These are phyloP conservation scores for Hystrix brachyura DNA, from an alignment of 2,113 vertebrate genomes.

Conservation along the genomic window DNA sequence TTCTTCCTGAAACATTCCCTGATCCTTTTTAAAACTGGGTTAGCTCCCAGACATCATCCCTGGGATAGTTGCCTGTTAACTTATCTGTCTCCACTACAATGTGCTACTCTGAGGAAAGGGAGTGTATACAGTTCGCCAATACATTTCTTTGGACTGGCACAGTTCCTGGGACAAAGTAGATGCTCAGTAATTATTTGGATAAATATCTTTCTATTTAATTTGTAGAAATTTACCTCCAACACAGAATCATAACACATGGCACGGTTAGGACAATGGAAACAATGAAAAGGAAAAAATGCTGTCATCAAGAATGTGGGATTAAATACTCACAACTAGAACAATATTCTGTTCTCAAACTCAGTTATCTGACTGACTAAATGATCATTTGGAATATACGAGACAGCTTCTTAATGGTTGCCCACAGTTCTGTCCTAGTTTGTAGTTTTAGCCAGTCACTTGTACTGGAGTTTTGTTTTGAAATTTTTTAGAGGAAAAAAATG, in stretches of 20 bases:
- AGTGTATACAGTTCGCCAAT: background rate
- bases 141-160: background rate
- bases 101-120: background rate
- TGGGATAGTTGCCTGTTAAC: background rate
- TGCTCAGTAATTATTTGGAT: background rate
- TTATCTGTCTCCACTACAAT: background rate
- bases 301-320: background rate
- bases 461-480: conserved; percentile 9
- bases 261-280: background rate
- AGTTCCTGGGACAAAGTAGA: background rate
- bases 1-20: background rate
- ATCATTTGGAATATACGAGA: background rate
- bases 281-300: background rate
- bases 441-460: background rate
- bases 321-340: background rate
- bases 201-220: background rate
- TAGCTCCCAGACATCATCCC: background rate
- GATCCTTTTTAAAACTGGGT: background rate
- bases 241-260: background rate
- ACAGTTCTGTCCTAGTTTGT: background rate
- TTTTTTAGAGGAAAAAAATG: background rate
- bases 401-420: background rate
- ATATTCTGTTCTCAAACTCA: background rate
- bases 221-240: background rate
- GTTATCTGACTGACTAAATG: background rate